These are phyloP conservation scores for Cephus sareptanus DNA, from an alignment of 2,888 invertebrate species.

Conservation along the genomic window DNA sequence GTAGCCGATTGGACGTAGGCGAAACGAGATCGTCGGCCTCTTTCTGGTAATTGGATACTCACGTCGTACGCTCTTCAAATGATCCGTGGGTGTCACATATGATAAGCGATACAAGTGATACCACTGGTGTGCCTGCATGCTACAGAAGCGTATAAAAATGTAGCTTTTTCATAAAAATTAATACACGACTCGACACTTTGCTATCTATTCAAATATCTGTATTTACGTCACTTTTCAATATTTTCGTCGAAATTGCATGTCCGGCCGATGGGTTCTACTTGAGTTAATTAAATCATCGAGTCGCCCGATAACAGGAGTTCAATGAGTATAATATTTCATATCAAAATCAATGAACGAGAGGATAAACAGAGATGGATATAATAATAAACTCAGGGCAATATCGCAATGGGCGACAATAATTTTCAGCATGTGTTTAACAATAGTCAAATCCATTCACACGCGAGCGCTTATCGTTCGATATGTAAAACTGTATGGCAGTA, in stretches of 20 bases:
- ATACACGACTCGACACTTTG: not conserved
- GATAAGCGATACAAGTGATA: not conserved
- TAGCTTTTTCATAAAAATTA: not conserved
- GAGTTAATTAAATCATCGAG: not conserved
- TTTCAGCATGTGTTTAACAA: not conserved
- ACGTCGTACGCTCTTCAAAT: not conserved
- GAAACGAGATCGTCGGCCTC: not conserved
- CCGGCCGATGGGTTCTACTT: not conserved
- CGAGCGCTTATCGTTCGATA: not conserved
- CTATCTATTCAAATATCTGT: not conserved
- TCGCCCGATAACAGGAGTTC: not conserved
- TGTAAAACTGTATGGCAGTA: not conserved
- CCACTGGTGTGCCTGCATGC: not conserved
- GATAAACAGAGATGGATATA: not conserved
- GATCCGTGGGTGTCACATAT: not conserved
- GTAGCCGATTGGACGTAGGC: not conserved
- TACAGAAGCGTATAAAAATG: not conserved
- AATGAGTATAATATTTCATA: not conserved
- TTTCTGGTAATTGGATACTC: not conserved
- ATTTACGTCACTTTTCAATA: not conserved
- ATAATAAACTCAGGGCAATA: not conserved
- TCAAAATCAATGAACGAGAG: not conserved
- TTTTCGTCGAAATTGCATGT: not conserved
- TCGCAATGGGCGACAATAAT: not conserved
- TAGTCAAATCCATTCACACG: not conserved